Evolutionary conservation across 2,888 invertebrate species (phyloP).

Genomic region (Sarcophaga subvicina): DNA sequence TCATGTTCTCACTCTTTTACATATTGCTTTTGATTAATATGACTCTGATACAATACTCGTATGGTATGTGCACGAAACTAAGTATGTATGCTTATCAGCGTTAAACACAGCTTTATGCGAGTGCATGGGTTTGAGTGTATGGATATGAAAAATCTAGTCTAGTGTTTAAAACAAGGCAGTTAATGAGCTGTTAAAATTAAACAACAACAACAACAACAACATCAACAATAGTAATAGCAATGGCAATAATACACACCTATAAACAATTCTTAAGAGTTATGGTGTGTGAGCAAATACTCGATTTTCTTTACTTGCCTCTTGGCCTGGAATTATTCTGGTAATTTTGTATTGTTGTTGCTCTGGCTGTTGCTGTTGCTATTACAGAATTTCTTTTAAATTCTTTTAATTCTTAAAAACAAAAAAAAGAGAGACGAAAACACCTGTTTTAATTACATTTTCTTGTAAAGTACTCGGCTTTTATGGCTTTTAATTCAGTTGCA

Average conservation of each 20-base stretch:
- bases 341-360: neutral
- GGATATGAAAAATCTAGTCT: conserved; percentile 15
- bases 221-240: conserved; percentile 23
- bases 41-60: neutral
- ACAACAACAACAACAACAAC: conserved; percentile 7
- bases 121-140: neutral
- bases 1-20: conserved; percentile 1
- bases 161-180: conserved; percentile 44
- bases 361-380: neutral
- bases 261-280: conserved; percentile 25
- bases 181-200: conserved; percentile 66
- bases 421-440: conserved; percentile 31
- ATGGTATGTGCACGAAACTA: neutral
- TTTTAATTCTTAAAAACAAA: conserved; percentile 20
- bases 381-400: conserved; percentile 38
- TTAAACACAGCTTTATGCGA: neutral
- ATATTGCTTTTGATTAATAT: conserved; percentile 5
- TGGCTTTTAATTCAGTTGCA: conserved; percentile 43
- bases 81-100: neutral
- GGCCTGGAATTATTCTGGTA: neutral
- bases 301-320: neutral
- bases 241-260: conserved; percentile 49
- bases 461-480: conserved; percentile 37
- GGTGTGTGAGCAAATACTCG: neutral
- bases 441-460: conserved; percentile 65